Evolutionary conservation across 2,113 vertebrate genomes (phyloP), one percentile per base, ranked within the genome.

Genomic region (Nycticryphes semicollaris): DNA sequence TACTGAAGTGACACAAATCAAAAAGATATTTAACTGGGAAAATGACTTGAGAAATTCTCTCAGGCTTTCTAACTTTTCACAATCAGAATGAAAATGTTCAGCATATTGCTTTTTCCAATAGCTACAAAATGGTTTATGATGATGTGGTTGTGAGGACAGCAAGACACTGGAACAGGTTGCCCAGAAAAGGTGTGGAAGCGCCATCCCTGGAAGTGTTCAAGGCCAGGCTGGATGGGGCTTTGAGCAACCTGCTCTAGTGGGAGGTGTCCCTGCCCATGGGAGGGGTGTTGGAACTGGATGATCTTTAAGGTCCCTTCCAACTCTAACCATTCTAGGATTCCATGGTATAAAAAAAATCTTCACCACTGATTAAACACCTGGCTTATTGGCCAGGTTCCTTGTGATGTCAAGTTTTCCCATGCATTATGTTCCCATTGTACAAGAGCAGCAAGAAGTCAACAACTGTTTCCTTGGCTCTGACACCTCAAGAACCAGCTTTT

Each of bases 11-110:
- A 53, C 35, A 72, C 7, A 2, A 92, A 79, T 80, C 21, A 76
- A 81, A 81, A 96, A 84, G 10, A 86, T 47, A 93, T 75, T 93
- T 88, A 77, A 80, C 37, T 51, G 13, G 20, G n/a, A 87, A 91
- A 94, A 94, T 72, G 14, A 87, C 39, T 63, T 50, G 20, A 90
- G 39, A 81, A 90, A 70, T 79, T 84, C 50, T 74, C 56, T 79
- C 59, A 50, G 77, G 33, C 16, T 59, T 64, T 53, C 78, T 87
- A 82, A 81, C 51, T 50, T 89, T 37, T 15, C 20, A 33, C 12
- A 59, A 88, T 91, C 54, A 67, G 43, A 95, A 78, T 35, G 30
- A 95, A 91, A 87, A 53, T 39, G 14, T 60, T 57, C 63, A 67
- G 43, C 15, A 27, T 69, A 54, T 37, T 86, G 35, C 72, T 72